Conservation (phyloP, 2,797 vertebrate genomes). For the Petrocephalus schoutedeni region DNA sequence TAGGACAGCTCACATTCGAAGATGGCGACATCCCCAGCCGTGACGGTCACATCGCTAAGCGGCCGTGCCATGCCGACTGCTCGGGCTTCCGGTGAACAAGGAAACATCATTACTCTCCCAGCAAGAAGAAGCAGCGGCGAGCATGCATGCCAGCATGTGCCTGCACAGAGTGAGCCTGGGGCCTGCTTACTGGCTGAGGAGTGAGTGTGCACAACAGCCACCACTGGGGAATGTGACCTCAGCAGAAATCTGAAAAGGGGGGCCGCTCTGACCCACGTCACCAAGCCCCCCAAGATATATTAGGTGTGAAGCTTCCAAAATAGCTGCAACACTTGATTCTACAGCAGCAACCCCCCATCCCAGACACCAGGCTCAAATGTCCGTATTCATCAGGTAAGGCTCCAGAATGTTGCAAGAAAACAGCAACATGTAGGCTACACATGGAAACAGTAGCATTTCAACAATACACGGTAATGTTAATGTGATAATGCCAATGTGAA, state of each 20-base stretch:
- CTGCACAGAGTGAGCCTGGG: constrained; percentile 54
- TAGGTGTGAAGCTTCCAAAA: constrained; percentile 88
- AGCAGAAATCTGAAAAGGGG: constrained; percentile 58
- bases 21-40: constrained; percentile 89
- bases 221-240: constrained; percentile 51
- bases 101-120: constrained; percentile 72
- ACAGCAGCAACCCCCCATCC: constrained; percentile 53
- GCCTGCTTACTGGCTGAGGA: neutral
- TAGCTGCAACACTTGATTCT: constrained; percentile 75
- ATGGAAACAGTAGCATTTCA: neutral
- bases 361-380: constrained; percentile 44
- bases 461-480: neutral
- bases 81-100: constrained; percentile 81
- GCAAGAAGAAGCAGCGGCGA: constrained; percentile 52
- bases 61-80: constrained; percentile 77
- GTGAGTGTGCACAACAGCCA: constrained; percentile 46
- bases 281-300: constrained; percentile 67
- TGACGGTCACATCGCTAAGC: constrained; percentile 86
- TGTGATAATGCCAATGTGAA: neutral
- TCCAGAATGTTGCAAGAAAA: neutral
- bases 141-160: constrained; percentile 61
- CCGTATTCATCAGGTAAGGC: constrained; percentile 62
- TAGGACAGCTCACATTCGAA: constrained; percentile 95
- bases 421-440: neutral
- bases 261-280: constrained; percentile 58